phyloP scores from a whole-genome alignment of 1,140 invertebrate species.

The Monomorium pharaonis region DNA sequence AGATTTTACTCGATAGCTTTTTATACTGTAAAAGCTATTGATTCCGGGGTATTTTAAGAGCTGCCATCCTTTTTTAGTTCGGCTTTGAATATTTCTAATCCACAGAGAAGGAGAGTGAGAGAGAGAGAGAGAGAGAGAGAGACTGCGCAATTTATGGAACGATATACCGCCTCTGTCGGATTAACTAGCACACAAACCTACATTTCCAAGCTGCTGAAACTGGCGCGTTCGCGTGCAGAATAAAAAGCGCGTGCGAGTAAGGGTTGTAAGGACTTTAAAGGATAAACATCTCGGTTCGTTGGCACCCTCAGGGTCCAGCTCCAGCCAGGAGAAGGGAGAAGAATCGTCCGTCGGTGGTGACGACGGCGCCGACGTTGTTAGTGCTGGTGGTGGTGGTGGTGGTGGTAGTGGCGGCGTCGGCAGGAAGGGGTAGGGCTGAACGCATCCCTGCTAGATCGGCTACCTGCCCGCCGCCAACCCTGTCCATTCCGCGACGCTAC shows the following conservation, averaged over 20 bases:
- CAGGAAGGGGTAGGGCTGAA: conserved; percentile 71
- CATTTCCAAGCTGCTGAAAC: not conserved
- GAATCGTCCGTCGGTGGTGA: not conserved
- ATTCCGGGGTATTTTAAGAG: conserved; percentile 23
- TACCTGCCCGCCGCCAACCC: conserved; percentile 76
- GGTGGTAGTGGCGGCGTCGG: conserved; percentile 51
- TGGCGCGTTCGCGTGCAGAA: not conserved
- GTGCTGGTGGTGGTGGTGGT: conserved; percentile 61
- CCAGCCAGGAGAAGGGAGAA: conserved; percentile 43
- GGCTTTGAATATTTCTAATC: conserved; percentile 6
- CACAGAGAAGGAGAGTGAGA: not conserved
- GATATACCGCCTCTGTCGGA: not conserved
- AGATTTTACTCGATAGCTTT: not conserved
- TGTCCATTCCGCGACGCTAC: conserved; percentile 74
- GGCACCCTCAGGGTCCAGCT: conserved; percentile 32
- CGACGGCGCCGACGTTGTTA: conserved; percentile 42
- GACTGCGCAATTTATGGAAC: not conserved
- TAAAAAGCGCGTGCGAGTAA: conserved; percentile 3
- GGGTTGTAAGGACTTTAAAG: conserved; percentile 10
- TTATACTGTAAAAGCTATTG: not conserved
- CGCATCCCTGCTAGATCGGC: conserved; percentile 76
- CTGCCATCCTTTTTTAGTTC: not conserved
- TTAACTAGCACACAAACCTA: not conserved
- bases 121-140: not conserved
- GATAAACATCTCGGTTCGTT: conserved; percentile 54